Conservation (phyloP, 2,888 invertebrate genomes). For the Merodon equestris region DNA sequence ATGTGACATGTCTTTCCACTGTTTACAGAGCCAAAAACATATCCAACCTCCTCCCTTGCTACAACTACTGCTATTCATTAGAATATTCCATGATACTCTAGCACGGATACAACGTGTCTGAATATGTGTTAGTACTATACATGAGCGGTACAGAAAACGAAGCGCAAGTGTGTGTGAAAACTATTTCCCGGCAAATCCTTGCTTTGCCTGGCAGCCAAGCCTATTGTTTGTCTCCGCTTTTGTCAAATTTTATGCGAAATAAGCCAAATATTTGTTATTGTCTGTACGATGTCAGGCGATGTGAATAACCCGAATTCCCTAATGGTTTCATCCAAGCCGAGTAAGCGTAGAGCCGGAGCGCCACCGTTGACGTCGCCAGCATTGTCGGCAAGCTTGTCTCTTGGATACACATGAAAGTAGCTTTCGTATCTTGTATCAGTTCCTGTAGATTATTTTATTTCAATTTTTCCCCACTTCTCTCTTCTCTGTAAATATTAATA, state of each 20-base stretch:
- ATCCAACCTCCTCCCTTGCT: too few relatives aligned
- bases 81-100: too few relatives aligned
- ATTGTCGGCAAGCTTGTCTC: too few relatives aligned
- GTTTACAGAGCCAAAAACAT: constrained; percentile 1
- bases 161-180: constrained; percentile 22
- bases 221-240: constrained; percentile 51
- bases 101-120: too few relatives aligned
- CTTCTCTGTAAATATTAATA: constrained; percentile 34
- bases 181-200: constrained; percentile 32
- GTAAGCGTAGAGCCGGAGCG: too few relatives aligned
- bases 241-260: constrained; percentile 55
- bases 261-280: constrained; percentile 56
- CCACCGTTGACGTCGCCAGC: too few relatives aligned
- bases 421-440: not conserved
- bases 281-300: constrained; percentile 40
- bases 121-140: too few relatives aligned
- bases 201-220: constrained; percentile 16
- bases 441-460: too few relatives aligned
- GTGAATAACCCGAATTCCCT: constrained; percentile 53
- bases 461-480: not conserved
- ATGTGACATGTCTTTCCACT: constrained; percentile 12
- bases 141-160: not conserved
- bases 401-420: constrained; percentile 7
- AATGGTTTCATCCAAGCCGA: constrained; percentile 36
- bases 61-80: too few relatives aligned